phyloP scores from a whole-genome alignment of 2,797 vertebrate genomes.

The Poecilia gillii region DNA sequence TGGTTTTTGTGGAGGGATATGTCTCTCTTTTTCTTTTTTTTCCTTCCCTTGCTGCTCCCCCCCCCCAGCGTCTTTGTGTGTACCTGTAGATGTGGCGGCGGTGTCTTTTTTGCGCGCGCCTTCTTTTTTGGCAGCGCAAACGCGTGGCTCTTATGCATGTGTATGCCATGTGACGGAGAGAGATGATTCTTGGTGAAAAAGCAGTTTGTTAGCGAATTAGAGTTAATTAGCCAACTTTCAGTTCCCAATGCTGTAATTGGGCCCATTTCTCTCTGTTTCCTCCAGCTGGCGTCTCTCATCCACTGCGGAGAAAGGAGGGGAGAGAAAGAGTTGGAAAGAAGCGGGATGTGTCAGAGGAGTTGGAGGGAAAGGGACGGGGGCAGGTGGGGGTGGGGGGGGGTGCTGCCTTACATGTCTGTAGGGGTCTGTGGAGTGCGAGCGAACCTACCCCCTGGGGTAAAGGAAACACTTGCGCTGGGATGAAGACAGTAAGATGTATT shows the following conservation, averaged over 20 bases:
- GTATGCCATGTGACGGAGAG: constrained; percentile 73
- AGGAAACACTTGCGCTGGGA: constrained; percentile 66
- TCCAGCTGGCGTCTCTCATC: constrained; percentile 84
- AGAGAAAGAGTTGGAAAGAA: constrained; percentile 33
- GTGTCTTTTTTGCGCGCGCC: constrained; percentile 14
- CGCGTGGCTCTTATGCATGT: constrained; percentile 45
- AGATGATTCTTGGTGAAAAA: constrained; percentile 80
- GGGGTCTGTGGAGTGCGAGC: constrained; percentile 65
- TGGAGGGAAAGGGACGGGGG: constrained; percentile 2
- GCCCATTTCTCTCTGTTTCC: constrained; percentile 83
- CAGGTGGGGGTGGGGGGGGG: constrained; percentile 8
- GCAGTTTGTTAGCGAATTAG: constrained; percentile 86
- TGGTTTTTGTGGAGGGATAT: not conserved
- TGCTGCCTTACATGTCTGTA: constrained; percentile 63
- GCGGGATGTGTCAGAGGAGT: constrained; percentile 33
- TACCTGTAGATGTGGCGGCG: constrained; percentile 41
- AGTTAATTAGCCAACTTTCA: constrained; percentile 86
- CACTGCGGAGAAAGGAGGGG: constrained; percentile 63
- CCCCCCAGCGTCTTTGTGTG: constrained; percentile 21
- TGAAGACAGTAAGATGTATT: constrained; percentile 69
- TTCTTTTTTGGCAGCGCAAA: constrained; percentile 40
- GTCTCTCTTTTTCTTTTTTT: constrained; percentile 4
- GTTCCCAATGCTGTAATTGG: constrained; percentile 85
- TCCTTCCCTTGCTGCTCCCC: no score
- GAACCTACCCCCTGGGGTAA: constrained; percentile 57